Conservation (phyloP, 2,888 invertebrate species). For the Carcina quercana region DNA sequence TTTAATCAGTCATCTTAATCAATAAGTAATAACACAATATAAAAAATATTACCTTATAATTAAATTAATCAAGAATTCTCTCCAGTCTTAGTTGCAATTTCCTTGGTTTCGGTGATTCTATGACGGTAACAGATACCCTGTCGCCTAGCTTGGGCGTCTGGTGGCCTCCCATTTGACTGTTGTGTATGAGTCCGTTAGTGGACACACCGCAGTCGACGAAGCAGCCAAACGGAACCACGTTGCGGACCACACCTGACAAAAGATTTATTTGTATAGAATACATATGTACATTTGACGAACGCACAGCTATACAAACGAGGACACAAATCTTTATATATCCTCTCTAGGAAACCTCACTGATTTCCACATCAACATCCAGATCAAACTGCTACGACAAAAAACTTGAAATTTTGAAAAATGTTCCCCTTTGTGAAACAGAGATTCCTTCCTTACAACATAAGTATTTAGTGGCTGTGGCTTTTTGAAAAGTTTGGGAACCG, state of each 20-base stretch:
- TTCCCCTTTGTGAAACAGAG: no score
- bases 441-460: no score
- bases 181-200: conserved; percentile 80
- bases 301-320: no score
- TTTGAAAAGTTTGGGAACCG: no score
- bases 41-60: conserved; percentile 15
- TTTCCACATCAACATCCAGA: no score
- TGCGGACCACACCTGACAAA: conserved; percentile 88
- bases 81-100: conserved; percentile 74
- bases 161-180: conserved; percentile 70
- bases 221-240: conserved; percentile 92
- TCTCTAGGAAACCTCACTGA: no score
- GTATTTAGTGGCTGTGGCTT: no score
- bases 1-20: conserved; percentile 13
- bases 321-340: no score
- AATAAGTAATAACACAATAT: conserved; percentile 11
- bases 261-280: no score
- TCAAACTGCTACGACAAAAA: no score
- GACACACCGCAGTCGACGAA: conserved; percentile 92
- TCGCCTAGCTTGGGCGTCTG: conserved; percentile 78
- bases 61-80: conserved; percentile 44
- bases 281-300: no score
- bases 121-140: conserved; percentile 78
- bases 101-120: conserved; percentile 71
- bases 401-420: no score